phyloP scores from a whole-genome alignment of 2,113 vertebrate species.

The Toxostoma redivivum region DNA sequence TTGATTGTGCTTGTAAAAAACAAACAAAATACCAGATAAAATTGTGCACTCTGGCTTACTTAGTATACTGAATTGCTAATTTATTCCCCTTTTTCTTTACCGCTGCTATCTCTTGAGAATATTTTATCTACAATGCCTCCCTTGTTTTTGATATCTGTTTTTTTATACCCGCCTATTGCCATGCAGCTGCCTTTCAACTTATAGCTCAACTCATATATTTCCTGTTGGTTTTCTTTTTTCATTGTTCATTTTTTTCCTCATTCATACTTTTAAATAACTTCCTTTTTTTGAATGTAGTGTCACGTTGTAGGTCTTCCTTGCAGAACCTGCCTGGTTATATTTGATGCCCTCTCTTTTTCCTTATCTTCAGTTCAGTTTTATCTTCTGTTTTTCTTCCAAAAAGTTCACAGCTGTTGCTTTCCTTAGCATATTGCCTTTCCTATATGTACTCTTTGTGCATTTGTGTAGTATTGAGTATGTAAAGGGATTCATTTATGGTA shows the following conservation, averaged over 20 bases:
- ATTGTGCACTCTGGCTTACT: not conserved
- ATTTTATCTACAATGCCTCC: not conserved
- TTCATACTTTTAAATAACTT: not conserved
- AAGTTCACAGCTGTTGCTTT: not conserved
- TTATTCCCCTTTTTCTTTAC: not conserved
- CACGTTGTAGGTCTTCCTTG: not conserved
- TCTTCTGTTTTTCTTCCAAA: not conserved
- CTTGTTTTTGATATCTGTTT: rapidly evolving
- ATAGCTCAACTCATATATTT: not conserved
- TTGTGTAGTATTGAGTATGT: not conserved
- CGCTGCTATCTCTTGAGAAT: not conserved
- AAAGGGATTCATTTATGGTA: not conserved
- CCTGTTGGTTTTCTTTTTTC: not conserved
- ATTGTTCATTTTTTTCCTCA: not conserved
- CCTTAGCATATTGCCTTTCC: not conserved
- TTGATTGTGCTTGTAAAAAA: not conserved
- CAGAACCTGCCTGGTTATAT: not conserved
- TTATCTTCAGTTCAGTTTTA: not conserved
- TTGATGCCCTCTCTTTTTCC: not conserved
- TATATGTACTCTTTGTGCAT: not conserved
- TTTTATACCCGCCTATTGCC: not conserved
- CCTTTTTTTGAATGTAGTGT: not conserved
- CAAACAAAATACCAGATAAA: not conserved
- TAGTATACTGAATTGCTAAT: not conserved
- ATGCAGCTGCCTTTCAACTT: not conserved